Base-by-base conservation (phyloP, 2,888 invertebrate genomes). In the Polietes domitor region DNA sequence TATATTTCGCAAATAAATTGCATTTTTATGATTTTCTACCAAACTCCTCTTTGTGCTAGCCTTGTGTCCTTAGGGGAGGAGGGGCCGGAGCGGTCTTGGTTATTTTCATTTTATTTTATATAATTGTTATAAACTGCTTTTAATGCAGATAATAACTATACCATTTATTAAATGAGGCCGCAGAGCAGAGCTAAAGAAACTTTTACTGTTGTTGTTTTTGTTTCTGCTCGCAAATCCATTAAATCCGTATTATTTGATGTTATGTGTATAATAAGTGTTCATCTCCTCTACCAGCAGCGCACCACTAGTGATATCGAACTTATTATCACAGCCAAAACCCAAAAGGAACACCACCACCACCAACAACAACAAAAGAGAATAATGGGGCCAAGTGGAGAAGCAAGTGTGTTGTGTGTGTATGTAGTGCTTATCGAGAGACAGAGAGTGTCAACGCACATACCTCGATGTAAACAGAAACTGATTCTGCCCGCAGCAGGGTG, bases 101-200 rank as follows among this genome's bases (percentile, higher is more conserved):
- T 19, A 17, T 72, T 72, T 72, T 73, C 24, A 17, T 41, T 32
- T 55, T 77, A 19, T 17, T 70, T 61, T 76, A 79, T 74, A 61
- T 84, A 76, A 84, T 84, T 84, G 81, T 79, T 84, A 84, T 84
- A 84, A 84, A 84, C 81, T 81, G 84, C 84, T 84, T 84, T 84
- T 81, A 84, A 84, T 84, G 81, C 84, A 81, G 81, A 84, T 81
- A 84, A 81, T 81, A 84, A 84, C 84, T 79, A 84, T 81, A 68
- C 81, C 84, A 84, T 84, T 84, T 84, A 84, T 84, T 84, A 84
- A 84, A 84, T 77, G 84, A 84, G 84, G 84, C 84, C 84, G 81
- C 84, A 84, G 84, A 84, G 78, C 81, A 74, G 63, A 76, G 32
- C 77, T 77, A 37, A 37, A 5, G 50, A 17, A 41, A 2, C 65